Conservation (phyloP, 2,113 vertebrate species). For the Formicarius rufipectus region DNA sequence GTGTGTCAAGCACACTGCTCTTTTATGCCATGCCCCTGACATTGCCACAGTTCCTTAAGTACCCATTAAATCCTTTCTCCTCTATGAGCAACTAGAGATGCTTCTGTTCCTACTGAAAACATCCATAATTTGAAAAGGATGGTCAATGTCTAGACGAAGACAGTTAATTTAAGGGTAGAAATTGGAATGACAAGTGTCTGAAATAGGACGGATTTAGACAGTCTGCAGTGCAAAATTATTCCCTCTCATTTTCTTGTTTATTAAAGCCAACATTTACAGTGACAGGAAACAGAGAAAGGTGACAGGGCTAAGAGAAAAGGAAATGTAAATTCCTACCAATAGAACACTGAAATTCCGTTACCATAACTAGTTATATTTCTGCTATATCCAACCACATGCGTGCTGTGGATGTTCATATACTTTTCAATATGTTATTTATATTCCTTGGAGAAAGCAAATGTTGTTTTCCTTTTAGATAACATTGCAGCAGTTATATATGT, state of each 20-base stretch:
- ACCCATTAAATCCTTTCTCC: not conserved
- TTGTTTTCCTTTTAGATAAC: constrained; percentile 42
- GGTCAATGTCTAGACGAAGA: not conserved
- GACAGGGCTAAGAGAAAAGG: not conserved
- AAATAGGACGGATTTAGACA: not conserved
- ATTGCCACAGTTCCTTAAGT: not conserved
- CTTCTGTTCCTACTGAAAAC: not conserved
- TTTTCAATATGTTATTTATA: constrained; percentile 67
- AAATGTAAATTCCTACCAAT: not conserved
- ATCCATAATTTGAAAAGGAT: not conserved
- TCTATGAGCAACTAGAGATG: not conserved
- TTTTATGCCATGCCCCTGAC: not conserved
- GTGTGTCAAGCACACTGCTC: not conserved
- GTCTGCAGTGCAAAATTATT: not conserved
- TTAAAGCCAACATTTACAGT: not conserved
- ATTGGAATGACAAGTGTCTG: not conserved
- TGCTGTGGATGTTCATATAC: constrained; percentile 42
- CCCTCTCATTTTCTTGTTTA: not conserved
- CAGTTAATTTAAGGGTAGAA: not conserved
- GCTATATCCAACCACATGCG: not conserved
- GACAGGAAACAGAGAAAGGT: not conserved
- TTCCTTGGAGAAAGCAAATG: constrained; percentile 50
- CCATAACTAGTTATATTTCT: not conserved
- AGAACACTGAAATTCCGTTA: not conserved
- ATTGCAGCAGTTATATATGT: constrained; percentile 42